phyloP scores from a whole-genome alignment of 2,113 vertebrate genomes.

The Ardeotis arabs region DNA sequence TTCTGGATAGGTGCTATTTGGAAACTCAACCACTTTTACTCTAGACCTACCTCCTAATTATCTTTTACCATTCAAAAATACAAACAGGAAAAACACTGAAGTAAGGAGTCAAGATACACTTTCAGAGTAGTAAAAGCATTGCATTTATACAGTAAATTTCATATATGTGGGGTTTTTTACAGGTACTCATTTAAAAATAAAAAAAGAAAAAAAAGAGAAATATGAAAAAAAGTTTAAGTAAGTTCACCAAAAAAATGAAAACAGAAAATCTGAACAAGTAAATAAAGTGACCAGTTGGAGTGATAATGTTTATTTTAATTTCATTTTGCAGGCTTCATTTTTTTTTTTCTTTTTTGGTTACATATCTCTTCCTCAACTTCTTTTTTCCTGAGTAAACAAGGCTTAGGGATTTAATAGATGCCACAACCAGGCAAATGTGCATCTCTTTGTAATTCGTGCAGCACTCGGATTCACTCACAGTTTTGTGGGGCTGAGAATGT shows the following conservation, averaged over 20 bases:
- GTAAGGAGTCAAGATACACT: not conserved
- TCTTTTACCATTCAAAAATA: not conserved
- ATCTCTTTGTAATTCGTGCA: not conserved
- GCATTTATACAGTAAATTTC: not conserved
- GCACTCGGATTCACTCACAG: not conserved
- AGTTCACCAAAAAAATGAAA: not conserved
- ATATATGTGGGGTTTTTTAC: not conserved
- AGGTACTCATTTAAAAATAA: not conserved
- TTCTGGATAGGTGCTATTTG: not conserved
- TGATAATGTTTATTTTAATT: not conserved
- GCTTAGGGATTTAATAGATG: not conserved
- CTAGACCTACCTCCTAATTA: not conserved
- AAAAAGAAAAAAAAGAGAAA: not conserved
- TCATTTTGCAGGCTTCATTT: not conserved
- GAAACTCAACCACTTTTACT: not conserved
- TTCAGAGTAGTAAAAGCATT: not conserved
- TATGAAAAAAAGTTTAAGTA: not conserved
- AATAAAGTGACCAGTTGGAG: not conserved
- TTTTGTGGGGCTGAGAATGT: not conserved
- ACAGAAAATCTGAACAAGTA: not conserved
- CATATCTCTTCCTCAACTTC: not conserved
- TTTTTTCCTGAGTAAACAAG: not conserved
- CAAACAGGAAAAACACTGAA: not conserved
- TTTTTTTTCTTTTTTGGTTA: not conserved
- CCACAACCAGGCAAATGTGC: not conserved